A percentile compares a stretch with the other conserved stretches of the same genome.
These are phyloP conservation scores for Eupsilia transversa DNA, from an alignment of 2,888 invertebrate species.

Conservation along the genomic window DNA sequence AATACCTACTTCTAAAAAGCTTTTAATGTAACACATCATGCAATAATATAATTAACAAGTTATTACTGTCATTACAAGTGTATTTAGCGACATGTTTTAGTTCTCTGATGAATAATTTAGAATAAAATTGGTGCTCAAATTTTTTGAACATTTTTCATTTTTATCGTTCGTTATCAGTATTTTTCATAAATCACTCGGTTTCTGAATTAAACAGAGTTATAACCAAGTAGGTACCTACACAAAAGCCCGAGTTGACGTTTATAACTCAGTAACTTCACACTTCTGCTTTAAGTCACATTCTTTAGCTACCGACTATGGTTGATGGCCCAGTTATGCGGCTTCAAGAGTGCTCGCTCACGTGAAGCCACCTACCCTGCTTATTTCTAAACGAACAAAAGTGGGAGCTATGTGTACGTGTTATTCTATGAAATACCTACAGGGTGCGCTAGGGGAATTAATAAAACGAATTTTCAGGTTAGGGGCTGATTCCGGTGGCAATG, in stretches of 20 bases:
- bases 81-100: conserved; percentile 31
- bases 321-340: conserved; percentile 51
- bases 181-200: conserved; percentile 12
- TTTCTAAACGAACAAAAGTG: conserved; percentile 32
- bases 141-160: conserved; percentile 22
- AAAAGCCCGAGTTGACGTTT: conserved; percentile 4
- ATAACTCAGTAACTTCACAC: conserved; percentile 63
- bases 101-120: conserved; percentile 28
- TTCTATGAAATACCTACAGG: conserved; percentile 12
- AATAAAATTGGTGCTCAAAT: conserved; percentile 17
- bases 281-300: conserved; percentile 57
- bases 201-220: neutral
- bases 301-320: conserved; percentile 31
- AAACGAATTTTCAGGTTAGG: conserved; percentile 48
- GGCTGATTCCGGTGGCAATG: conserved; percentile 37
- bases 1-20: conserved; percentile 45
- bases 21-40: conserved; percentile 76
- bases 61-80: conserved; percentile 69
- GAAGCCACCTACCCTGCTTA: conserved; percentile 18
- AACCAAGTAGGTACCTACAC: neutral
- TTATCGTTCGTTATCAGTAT: neutral
- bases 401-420: conserved; percentile 10
- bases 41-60: conserved; percentile 78
- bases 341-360: conserved; percentile 42
- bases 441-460: conserved; percentile 38